phyloP scores from a whole-genome alignment of 2,113 vertebrate species.

The Falco punctatus region DNA sequence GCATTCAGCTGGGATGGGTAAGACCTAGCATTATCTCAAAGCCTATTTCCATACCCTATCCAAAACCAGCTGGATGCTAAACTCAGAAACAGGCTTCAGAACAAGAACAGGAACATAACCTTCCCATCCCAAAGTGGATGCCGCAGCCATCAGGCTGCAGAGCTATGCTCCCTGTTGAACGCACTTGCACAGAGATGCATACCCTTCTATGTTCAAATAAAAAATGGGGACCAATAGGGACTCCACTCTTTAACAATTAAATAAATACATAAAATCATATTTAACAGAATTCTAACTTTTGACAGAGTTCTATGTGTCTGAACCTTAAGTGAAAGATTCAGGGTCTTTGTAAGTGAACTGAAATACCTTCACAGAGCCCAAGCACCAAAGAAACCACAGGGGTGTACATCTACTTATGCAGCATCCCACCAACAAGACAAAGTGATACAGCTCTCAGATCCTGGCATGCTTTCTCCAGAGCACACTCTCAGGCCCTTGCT shows the following conservation, averaged over 20 bases:
- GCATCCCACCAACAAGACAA: rapidly evolving
- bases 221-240: not conserved
- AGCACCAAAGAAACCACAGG: not conserved
- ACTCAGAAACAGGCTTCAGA: not conserved
- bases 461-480: not conserved
- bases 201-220: not conserved
- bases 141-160: not conserved
- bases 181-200: not conserved
- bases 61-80: not conserved
- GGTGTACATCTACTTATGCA: not conserved
- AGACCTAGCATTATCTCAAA: not conserved
- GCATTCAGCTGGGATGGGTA: not conserved
- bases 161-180: not conserved
- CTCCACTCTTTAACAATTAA: not conserved
- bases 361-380: rapidly evolving
- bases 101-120: not conserved
- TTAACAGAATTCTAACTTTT: not conserved
- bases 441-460: not conserved
- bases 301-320: not conserved
- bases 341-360: not conserved
- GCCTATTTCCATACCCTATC: not conserved
- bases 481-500: not conserved
- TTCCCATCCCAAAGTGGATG: not conserved
- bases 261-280: not conserved
- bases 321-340: not conserved